Conservation (phyloP, 2,797 vertebrate genomes). For the Chelidonichthys spinosus region DNA sequence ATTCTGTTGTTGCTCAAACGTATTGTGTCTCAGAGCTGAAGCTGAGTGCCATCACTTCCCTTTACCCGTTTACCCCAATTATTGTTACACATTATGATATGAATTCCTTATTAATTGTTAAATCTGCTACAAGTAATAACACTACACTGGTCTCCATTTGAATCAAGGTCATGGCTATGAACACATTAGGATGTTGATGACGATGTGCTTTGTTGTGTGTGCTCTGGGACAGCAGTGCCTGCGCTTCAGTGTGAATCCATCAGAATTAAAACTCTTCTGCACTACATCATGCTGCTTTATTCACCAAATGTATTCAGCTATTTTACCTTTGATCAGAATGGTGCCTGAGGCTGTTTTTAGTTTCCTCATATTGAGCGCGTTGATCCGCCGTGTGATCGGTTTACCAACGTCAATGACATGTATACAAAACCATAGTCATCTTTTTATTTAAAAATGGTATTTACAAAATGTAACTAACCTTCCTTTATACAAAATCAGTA, state of each 20-base stretch:
- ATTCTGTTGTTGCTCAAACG: no score
- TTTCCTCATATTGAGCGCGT: background rate
- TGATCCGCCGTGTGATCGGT: background rate
- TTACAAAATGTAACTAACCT: background rate
- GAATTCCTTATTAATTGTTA: no score
- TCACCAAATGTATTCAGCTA: background rate
- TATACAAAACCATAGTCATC: background rate
- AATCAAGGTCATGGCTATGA: constrained; percentile 1
- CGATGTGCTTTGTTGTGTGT: background rate
- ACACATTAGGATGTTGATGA: background rate
- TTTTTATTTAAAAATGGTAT: background rate
- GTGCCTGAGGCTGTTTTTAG: background rate
- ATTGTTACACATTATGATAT: no score
- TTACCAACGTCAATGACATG: background rate
- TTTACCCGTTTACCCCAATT: no score
- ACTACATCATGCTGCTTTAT: background rate
- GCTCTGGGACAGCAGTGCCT: background rate
- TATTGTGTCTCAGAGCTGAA: no score
- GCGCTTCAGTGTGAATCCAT: constrained; percentile 4
- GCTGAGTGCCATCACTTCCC: no score
- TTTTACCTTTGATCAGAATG: background rate
- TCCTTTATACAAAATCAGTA: no score
- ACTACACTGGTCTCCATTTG: background rate
- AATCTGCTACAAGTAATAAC: no score
- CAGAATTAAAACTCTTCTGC: constrained; percentile 3